These are phyloP conservation scores for Eumacrocentrus americanus DNA, from an alignment of 2,888 invertebrate genomes.

Conservation along the genomic window DNA sequence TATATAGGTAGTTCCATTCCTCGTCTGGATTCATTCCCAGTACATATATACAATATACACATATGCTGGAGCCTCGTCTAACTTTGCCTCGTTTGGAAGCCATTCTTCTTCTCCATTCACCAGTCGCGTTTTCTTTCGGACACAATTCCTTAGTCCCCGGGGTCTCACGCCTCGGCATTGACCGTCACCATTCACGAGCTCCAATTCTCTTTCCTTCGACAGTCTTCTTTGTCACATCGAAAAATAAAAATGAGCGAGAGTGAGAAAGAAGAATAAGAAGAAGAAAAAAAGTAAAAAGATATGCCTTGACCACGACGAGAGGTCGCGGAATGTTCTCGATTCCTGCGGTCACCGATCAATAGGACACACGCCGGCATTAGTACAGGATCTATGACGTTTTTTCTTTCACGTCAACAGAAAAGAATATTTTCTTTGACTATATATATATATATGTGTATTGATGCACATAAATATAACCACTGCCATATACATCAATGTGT, in stretches of 20 bases:
- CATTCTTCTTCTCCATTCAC: slow-evolving; percentile 53
- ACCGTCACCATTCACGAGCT: slow-evolving; percentile 51
- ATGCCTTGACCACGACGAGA: background rate
- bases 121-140: slow-evolving; percentile 48
- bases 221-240: slow-evolving; percentile 41
- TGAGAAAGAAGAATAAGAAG: background rate
- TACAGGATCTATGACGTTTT: slow-evolving; percentile 18
- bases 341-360: slow-evolving; percentile 25
- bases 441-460: slow-evolving; percentile 6
- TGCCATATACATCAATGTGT: slow-evolving; percentile 7
- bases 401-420: slow-evolving; percentile 15
- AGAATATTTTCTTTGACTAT: slow-evolving; percentile 16
- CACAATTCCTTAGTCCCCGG: slow-evolving; percentile 32
- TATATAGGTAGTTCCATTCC: background rate
- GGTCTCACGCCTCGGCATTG: slow-evolving; percentile 56
- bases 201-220: slow-evolving; percentile 54
- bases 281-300: background rate
- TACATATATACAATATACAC: too few species aligned
- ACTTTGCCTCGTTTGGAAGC: slow-evolving; percentile 50
- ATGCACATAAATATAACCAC: background rate
- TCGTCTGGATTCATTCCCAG: background rate
- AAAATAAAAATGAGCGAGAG: slow-evolving; percentile 15
- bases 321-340: slow-evolving; percentile 19
- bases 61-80: slow-evolving; percentile 19
- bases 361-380: slow-evolving; percentile 23